Base-by-base conservation (phyloP, 1,140 invertebrate species). In the Caligus rogercresseyi region DNA sequence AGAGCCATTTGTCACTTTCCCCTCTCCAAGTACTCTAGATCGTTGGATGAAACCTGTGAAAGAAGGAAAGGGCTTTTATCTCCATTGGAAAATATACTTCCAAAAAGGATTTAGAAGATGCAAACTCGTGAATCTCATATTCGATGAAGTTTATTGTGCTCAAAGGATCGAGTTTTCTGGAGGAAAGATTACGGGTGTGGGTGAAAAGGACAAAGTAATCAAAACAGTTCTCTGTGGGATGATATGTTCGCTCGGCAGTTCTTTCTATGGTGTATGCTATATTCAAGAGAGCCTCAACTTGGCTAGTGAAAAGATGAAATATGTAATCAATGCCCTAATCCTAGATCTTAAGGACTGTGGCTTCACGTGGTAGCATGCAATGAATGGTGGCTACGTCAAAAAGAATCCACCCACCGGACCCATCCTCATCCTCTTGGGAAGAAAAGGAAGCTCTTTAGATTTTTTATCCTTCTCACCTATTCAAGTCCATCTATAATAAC, bases 401-500 rank as follows among this genome's bases (percentile, higher is more conserved):
- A 43, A 43, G n/a, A 43, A 43, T 43, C n/a, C 31, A 11, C 31
- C 7, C 7, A 43, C 7, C 7, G 31, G n/a, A n/a, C n/a, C n/a
- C n/a, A 43, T 43, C n/a, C 31, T 43, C 31, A 43, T 43, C 31
- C 31, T 43, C 31, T 43, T n/a, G n/a, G 31, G 7, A 43, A 7
- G 7, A n/a, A 43, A 43, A 11, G 31, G n/a, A 43, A 11, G 7
- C n/a, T 43, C n/a, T 43, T 43, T 11, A n/a, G n/a, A 43, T 43
- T n/a, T 43, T 43, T 43, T 43, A 43, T n/a, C n/a, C 31, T 43
- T n/a, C 7, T 11, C 31, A 43, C 31, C 31, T 43, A n/a, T 43
- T 43, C n/a, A 43, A 43, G n/a, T 43, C 31, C n/a, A 43, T 43
- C n/a, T 43, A 43, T 43, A 43, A 43, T n/a, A 43, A 43, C n/a